A percentile compares a stretch with the other conserved stretches of the same genome.
Conservation (phyloP, 2,797 vertebrate species). For the Lophius americanus region DNA sequence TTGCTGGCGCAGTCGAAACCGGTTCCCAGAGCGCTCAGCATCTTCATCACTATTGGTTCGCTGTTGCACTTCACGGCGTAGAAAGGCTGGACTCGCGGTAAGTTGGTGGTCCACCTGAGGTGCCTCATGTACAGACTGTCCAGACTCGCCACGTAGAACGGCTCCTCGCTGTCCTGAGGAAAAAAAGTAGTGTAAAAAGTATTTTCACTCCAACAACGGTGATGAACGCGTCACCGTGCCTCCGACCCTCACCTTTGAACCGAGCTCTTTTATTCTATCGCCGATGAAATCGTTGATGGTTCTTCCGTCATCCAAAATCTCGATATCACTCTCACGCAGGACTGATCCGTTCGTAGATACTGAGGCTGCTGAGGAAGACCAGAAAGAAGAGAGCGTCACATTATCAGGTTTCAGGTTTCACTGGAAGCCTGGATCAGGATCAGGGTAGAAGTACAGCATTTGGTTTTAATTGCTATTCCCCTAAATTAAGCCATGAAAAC, state of each 20-base stretch:
- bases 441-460: too few species aligned
- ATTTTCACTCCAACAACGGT: too few species aligned
- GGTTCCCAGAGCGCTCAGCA: constrained; percentile 78
- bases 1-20: constrained; percentile 87
- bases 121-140: constrained; percentile 79
- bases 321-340: not conserved
- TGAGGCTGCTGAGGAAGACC: not conserved
- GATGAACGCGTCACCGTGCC: too few species aligned
- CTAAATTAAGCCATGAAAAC: not conserved
- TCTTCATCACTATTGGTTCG: constrained; percentile 77
- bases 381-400: not conserved
- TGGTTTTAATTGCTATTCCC: too few species aligned
- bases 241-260: constrained; percentile 19
- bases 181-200: too few species aligned
- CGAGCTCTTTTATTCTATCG: constrained; percentile 22
- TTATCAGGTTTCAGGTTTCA: too few species aligned
- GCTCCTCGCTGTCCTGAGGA: constrained; percentile 62
- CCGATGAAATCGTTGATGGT: constrained; percentile 23
- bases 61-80: constrained; percentile 84
- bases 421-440: not conserved
- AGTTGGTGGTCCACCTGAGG: constrained; percentile 74
- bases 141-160: constrained; percentile 82
- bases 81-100: constrained; percentile 84
- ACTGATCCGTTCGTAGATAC: not conserved
- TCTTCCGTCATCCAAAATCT: constrained; percentile 19